These are phyloP conservation scores for Drosophila carrolli DNA, from an alignment of 1,140 invertebrate genomes.

Conservation along the genomic window DNA sequence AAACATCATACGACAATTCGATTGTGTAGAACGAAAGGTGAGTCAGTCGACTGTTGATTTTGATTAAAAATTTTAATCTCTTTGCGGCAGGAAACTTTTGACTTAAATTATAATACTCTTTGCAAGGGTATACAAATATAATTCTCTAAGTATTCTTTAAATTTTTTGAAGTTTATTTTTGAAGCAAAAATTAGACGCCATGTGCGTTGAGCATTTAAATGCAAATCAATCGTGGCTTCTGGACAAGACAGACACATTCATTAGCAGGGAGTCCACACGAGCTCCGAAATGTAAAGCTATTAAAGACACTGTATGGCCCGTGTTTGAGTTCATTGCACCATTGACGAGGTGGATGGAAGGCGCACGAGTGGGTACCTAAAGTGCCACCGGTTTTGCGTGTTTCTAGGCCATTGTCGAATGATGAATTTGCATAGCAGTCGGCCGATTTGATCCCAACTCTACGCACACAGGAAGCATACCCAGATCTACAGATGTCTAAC, in stretches of 20 bases:
- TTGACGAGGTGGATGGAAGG: slow-evolving; percentile 11
- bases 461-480: slow-evolving; percentile 33
- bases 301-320: slow-evolving; percentile 43
- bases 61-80: too few relatives aligned
- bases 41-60: too few relatives aligned
- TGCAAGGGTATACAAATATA: too few relatives aligned
- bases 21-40: too few relatives aligned
- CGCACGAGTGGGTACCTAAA: slow-evolving; percentile 14
- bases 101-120: too few relatives aligned
- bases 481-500: slow-evolving; percentile 38
- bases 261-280: slow-evolving; percentile 65
- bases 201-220: slow-evolving; percentile 29
- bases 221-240: slow-evolving; percentile 55
- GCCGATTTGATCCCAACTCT: slow-evolving; percentile 40
- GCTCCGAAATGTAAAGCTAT: slow-evolving; percentile 19
- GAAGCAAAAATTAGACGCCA: not conserved
- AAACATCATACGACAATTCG: too few relatives aligned
- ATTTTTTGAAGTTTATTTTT: too few relatives aligned
- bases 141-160: too few relatives aligned
- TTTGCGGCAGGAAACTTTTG: too few relatives aligned
- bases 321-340: slow-evolving; percentile 67
- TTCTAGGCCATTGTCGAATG: slow-evolving; percentile 63
- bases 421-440: slow-evolving; percentile 74
- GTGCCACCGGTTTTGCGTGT: slow-evolving; percentile 77
- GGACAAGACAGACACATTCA: slow-evolving; percentile 51